A percentile compares a stretch with the other conserved stretches of the same genome.
Conservation (phyloP, 92 coral and sea anemone genomes). For the Paragorgia papillata region DNA sequence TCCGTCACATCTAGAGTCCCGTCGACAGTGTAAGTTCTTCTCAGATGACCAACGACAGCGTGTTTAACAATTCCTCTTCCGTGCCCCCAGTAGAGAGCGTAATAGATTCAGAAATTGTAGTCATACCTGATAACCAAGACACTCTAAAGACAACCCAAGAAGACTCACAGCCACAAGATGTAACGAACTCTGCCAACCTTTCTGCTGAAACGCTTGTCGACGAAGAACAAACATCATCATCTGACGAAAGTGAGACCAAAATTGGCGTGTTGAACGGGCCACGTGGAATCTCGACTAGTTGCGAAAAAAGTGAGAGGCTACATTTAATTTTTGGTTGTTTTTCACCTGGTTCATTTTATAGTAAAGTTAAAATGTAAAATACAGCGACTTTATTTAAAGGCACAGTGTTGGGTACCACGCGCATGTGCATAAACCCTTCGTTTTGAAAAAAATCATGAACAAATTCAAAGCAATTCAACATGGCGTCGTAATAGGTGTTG, state of each 20-base stretch:
- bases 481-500: no score
- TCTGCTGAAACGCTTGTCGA: not conserved
- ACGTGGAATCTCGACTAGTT: not conserved
- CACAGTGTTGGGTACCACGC: no score
- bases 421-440: no score
- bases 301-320: not conserved
- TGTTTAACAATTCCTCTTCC: not conserved
- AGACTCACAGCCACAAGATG: not conserved
- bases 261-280: conserved; percentile 8
- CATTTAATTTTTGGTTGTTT: no score
- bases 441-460: no score
- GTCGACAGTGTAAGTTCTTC: not conserved
- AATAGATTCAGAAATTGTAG: not conserved
- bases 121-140: not conserved
- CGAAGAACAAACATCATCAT: not conserved
- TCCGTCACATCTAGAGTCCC: not conserved
- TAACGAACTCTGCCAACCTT: not conserved
- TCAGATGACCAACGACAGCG: not conserved
- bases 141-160: not conserved
- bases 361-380: not conserved
- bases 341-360: not conserved
- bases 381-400: no score
- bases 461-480: no score
- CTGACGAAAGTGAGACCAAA: conserved; percentile 2
- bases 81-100: not conserved